Percentiles rank a stretch among this genome's conserved stretches.
Conservation (phyloP, 2,797 vertebrate genomes). For the Hippocampus kuda region DNA sequence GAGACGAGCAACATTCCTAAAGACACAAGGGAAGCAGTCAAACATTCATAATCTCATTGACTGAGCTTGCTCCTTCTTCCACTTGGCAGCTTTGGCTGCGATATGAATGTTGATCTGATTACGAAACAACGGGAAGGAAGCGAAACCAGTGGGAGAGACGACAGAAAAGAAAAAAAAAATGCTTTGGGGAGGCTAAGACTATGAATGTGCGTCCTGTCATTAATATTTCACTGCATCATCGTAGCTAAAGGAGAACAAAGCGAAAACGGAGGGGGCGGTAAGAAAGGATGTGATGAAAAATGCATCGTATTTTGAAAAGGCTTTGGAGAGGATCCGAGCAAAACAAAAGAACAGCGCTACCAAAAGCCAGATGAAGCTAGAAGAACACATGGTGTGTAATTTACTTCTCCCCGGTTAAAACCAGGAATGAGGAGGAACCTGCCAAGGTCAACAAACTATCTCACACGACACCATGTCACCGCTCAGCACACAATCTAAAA, state of each 20-base stretch:
- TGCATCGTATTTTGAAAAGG: constrained; percentile 59
- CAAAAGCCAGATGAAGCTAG: not conserved
- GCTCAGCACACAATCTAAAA: constrained; percentile 40
- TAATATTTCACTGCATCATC: constrained; percentile 65
- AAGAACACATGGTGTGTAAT: not conserved
- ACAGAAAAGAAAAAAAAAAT: constrained; percentile 9
- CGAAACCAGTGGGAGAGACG: constrained; percentile 44
- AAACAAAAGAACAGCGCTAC: constrained; percentile 27
- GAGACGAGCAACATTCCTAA: constrained; percentile 34
- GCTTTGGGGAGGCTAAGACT: constrained; percentile 28
- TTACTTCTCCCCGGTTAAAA: not conserved
- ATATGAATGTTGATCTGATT: constrained; percentile 63
- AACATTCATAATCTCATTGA: constrained; percentile 60
- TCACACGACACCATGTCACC: constrained; percentile 40
- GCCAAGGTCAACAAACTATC: constrained; percentile 46
- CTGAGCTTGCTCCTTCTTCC: constrained; percentile 49
- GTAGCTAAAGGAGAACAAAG: constrained; percentile 54
- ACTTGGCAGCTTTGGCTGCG: constrained; percentile 57
- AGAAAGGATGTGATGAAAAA: constrained; percentile 59
- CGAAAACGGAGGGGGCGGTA: constrained; percentile 32
- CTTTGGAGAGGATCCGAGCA: constrained; percentile 41
- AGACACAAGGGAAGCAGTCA: constrained; percentile 45
- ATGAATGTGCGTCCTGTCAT: constrained; percentile 54
- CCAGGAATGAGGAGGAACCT: constrained; percentile 8
- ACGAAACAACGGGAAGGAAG: constrained; percentile 53